Evolutionary conservation across 2,797 vertebrate species (phyloP), one percentile per base, ranked within the genome.

Genomic region (Dendrocincla tyrannina): DNA sequence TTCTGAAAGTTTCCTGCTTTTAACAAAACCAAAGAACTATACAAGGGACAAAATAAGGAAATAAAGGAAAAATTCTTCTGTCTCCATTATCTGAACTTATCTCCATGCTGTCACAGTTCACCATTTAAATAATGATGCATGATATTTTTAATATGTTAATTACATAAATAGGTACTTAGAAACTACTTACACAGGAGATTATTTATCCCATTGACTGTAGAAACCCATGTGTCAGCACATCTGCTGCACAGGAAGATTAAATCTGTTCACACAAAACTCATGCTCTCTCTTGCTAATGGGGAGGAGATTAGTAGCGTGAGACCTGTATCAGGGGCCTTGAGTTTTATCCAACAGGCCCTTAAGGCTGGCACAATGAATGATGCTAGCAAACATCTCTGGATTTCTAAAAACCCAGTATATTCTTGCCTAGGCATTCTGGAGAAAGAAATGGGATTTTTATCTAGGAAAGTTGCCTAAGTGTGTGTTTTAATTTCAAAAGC

Each of bases 191-290:
- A 93, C 32, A 76, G 79, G 59, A 91, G 92, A 91, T 97, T 92
- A 90, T 95, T 95, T 94, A 96, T 74, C 69, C 88, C 67, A 76
- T 9, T 88, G 95, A 94, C 79, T 94, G 81, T 8, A 86, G 82
- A 80, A 93, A 85, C 53, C 89, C 89, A 85, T 67, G 89, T 95
- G 89, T 91, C 85, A 88, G 88, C 92, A 94, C 94, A 96, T 94
- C 91, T 96, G 92, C 89, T 93, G 63, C 85, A 92, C 50, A 44
- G 70, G 60, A 88, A 93, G 69, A 94, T 93, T 92, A 94, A 93
- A 94, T 93, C 88, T 93, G 59, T 86, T 90, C 73, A 69, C 69
- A 89, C 58, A 84, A 89, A 92, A 78, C 50, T 94, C 72, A 15
- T 24, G 59, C 15, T 81, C 63, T 80, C 46, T 75, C 60, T 56